Percentiles rank a stretch among this genome's conserved stretches.
phyloP scores from a whole-genome alignment of 2,113 vertebrate genomes.

The Mastomys coucha region DNA sequence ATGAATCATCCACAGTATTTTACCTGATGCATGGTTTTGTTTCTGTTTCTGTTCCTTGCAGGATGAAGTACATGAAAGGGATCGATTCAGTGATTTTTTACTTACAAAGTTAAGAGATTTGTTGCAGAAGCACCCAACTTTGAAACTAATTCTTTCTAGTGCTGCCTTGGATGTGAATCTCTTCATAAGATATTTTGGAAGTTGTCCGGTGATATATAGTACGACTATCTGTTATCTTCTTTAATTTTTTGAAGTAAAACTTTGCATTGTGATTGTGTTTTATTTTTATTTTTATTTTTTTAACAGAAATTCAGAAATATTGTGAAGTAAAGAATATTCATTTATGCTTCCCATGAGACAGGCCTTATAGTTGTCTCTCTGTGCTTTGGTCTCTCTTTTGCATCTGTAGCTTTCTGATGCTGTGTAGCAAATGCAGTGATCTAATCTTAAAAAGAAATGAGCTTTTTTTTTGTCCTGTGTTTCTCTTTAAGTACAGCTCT shows the following conservation, averaged over 20 bases:
- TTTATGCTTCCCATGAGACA: background rate
- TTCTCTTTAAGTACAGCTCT: constrained; percentile 15
- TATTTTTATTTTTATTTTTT: background rate
- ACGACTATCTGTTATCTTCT: constrained; percentile 78
- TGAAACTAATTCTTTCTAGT: constrained; percentile 96
- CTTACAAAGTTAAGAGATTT: constrained; percentile 95
- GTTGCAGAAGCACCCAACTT: constrained; percentile 89
- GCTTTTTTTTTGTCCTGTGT: constrained; percentile 8
- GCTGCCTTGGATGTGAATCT: constrained; percentile 94
- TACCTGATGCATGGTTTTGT: constrained; percentile 51
- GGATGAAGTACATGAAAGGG: constrained; percentile 98
- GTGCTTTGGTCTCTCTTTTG: constrained; percentile 10
- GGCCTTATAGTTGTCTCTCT: background rate
- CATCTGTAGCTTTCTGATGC: background rate
- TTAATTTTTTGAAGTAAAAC: constrained; percentile 46
- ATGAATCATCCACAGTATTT: constrained; percentile 31
- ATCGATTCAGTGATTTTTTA: constrained; percentile 97
- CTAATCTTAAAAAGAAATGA: background rate
- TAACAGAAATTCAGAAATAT: background rate
- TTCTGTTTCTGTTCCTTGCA: constrained; percentile 81
- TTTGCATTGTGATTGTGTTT: constrained; percentile 4
- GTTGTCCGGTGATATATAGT: constrained; percentile 95
- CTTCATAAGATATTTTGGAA: constrained; percentile 94
- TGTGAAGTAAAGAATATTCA: background rate
- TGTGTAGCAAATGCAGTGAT: background rate